Conservation (phyloP, 2,888 invertebrate species). For the Pachydiplax longipennis region DNA sequence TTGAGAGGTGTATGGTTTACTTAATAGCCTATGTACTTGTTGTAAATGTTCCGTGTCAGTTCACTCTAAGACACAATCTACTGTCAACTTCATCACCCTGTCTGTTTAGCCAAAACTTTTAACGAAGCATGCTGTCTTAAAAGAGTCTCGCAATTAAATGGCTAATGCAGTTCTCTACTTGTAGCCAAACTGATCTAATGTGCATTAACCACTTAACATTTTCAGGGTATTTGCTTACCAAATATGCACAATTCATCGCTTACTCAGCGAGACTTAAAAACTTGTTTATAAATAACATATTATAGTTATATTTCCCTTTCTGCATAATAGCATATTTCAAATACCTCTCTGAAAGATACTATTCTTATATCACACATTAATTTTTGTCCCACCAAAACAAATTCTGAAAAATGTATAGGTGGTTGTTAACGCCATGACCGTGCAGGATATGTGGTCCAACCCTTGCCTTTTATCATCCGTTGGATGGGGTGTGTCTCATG, state of each 20-base stretch:
- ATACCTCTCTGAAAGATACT: conserved; percentile 1
- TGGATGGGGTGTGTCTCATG: conserved; percentile 35
- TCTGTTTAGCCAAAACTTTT: conserved; percentile 21
- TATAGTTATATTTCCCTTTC: not conserved
- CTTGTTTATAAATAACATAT: not conserved
- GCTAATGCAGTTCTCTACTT: conserved; percentile 5
- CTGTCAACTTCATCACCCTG: conserved; percentile 19
- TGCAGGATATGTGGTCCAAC: conserved; percentile 39
- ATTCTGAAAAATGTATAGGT: conserved; percentile 30
- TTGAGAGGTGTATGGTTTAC: conserved; percentile 25
- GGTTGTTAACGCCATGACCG: conserved; percentile 35
- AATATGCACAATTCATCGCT: conserved; percentile 5
- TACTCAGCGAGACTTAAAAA: not conserved
- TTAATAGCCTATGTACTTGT: not conserved
- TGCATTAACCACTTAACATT: conserved; percentile 31
- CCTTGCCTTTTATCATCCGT: conserved; percentile 33
- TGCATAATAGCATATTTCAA: not conserved
- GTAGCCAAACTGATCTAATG: conserved; percentile 1
- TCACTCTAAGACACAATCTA: not conserved
- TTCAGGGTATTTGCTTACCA: conserved; percentile 12
- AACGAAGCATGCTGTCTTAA: conserved; percentile 25
- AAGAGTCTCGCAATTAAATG: not conserved
- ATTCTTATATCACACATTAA: conserved; percentile 27
- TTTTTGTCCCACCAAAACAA: conserved; percentile 37
- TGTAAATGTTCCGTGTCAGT: not conserved